phyloP scores from a whole-genome alignment of 1,140 invertebrate species.

The Procambarus clarkii region DNA sequence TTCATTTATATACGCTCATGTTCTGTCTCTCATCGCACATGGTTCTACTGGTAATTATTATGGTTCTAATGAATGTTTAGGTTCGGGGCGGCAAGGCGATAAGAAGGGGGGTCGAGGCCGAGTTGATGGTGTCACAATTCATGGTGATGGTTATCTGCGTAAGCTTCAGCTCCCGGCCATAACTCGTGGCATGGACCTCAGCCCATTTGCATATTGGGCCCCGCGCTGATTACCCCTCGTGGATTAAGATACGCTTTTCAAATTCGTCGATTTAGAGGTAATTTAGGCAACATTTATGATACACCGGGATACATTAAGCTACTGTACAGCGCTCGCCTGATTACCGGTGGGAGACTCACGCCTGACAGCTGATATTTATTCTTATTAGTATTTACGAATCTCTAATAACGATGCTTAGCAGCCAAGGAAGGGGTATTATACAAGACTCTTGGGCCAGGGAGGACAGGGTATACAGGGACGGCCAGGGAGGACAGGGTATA shows the following conservation, averaged over 20 bases:
- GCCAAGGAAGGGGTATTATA: slow-evolving; percentile 36
- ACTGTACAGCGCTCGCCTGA: slow-evolving; percentile 48
- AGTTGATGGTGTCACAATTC: not conserved
- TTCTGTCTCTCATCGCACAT: not conserved
- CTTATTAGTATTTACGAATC: slow-evolving; percentile 63
- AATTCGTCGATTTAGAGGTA: slow-evolving; percentile 54
- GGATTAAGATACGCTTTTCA: slow-evolving; percentile 46
- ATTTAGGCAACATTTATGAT: slow-evolving; percentile 57
- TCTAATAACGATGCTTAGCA: slow-evolving; percentile 56
- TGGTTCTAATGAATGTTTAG: not conserved
- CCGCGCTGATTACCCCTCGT: slow-evolving; percentile 34
- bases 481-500: not conserved
- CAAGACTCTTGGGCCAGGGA: slow-evolving; percentile 1
- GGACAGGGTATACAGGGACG: not conserved
- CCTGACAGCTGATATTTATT: slow-evolving; percentile 46
- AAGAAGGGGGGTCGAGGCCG: not conserved
- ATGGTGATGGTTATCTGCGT: not conserved
- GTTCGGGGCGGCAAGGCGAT: not conserved
- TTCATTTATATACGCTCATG: too few relatives aligned
- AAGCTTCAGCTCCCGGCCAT: slow-evolving; percentile 11
- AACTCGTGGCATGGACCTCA: not conserved
- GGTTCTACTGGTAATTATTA: not conserved
- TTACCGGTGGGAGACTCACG: slow-evolving; percentile 33
- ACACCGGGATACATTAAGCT: slow-evolving; percentile 33
- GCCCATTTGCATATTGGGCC: slow-evolving; percentile 45